A percentile compares a stretch with the other conserved stretches of the same genome.
Evolutionary conservation across 1,140 invertebrate genomes (phyloP).

Genomic region (Calliopsis andreniformis): DNA sequence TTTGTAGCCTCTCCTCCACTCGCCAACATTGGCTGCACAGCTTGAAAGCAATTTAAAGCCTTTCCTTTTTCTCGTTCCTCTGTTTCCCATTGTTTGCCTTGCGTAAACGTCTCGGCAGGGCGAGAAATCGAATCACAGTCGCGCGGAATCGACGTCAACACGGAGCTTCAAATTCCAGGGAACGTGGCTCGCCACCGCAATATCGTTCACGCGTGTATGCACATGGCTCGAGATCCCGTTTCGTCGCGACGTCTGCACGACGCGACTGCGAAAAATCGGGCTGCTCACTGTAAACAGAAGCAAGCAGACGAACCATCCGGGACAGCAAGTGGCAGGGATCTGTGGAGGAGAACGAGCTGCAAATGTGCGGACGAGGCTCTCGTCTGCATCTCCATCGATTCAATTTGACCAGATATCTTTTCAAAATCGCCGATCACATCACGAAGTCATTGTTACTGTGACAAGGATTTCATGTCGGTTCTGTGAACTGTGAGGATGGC

Average conservation of each 20-base stretch:
- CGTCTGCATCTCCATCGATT: constrained; percentile 36
- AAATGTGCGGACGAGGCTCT: constrained; percentile 33
- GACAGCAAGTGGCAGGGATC: constrained; percentile 13
- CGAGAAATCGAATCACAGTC: background rate
- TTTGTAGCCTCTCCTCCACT: too few relatives aligned
- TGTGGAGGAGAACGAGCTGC: constrained; percentile 5
- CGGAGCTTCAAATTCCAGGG: background rate
- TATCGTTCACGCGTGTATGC: constrained; percentile 20
- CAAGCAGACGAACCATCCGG: constrained; percentile 35
- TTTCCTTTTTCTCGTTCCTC: background rate
- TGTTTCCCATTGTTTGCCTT: background rate
- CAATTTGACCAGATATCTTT: constrained; percentile 28
- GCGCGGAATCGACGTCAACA: background rate
- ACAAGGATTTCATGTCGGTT: too few relatives aligned
- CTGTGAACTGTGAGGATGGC: too few relatives aligned
- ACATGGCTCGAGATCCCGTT: constrained; percentile 26
- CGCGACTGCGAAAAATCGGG: constrained; percentile 37
- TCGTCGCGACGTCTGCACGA: constrained; percentile 1
- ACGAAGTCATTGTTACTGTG: too few relatives aligned
- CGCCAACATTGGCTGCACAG: too few relatives aligned
- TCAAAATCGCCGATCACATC: background rate
- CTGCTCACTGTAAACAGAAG: constrained; percentile 45
- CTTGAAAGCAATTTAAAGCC: background rate
- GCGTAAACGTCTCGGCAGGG: too few relatives aligned
- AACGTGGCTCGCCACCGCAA: background rate